Base-by-base conservation (phyloP, 1,140 invertebrate species). In the Aphidius ervi region DNA sequence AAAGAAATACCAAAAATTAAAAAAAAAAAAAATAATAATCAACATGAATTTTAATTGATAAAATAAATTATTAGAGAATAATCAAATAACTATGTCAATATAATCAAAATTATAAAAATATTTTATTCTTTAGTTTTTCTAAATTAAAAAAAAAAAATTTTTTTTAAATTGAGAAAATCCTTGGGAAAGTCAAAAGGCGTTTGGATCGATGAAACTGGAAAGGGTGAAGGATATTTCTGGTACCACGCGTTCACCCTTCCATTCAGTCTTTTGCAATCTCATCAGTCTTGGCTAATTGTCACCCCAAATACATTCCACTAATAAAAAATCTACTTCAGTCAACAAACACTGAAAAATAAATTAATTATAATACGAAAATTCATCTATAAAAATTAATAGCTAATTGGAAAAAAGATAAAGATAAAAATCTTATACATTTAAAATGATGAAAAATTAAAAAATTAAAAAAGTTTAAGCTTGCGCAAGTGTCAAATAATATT, bases 381-480 rank as follows among this genome's bases (percentile, higher is more conserved):
- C 6, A 43, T 6, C 6, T 6, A 9, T 6, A 9, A 43, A 9
- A 43, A n/a, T 45, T 10, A 45, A 16, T 48, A n/a, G 16, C 1
- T 23, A 23, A 48, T 5, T 48, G 47, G 16, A 16, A 16, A 52
- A 37, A 31, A 6, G 0, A 9, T 31, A n/a, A 54, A 39, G 39
- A 16, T 41, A n/a, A 42, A 31, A 9, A 52, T 39, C 5, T 6
- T 23, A 39, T 8, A 37, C 4, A 39, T 52, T 52, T 39, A 52
- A 40, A 39, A 42, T 37, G 52, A 42, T 16, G 9, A 42, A 54
- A 41, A 39, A 16, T 20, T 10, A 46, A 42, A 54, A 41, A 39
- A 16, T 20, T 10, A 46, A 62, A 61, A 9, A 54, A 57, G 20
- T 56, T 41, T 57, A 55, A 62, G 60, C 47, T 55, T 62, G 60